Evolutionary conservation across 2,113 vertebrate species (phyloP).

Genomic region (Raphicerus campestris): DNA sequence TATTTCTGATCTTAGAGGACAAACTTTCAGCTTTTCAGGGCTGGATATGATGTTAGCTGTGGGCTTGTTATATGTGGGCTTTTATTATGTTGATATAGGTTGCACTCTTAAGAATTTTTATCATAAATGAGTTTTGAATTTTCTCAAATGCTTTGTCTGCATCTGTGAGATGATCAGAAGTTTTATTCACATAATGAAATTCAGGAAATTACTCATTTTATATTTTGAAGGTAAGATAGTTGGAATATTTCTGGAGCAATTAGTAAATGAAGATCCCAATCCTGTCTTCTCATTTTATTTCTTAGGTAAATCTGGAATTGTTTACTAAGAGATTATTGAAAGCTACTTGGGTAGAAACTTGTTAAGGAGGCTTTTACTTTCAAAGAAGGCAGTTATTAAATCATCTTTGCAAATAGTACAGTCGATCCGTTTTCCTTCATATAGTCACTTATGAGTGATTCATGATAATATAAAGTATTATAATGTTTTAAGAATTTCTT

Average conservation of each 20-base stretch:
- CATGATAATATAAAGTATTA: not conserved
- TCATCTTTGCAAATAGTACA: not conserved
- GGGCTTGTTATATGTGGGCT: not conserved
- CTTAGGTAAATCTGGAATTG: not conserved
- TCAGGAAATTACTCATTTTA: constrained; percentile 30
- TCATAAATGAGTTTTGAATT: not conserved
- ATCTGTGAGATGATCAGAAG: not conserved
- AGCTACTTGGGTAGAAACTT: constrained; percentile 22
- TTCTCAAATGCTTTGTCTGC: not conserved
- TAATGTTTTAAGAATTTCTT: not conserved
- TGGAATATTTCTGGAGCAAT: not conserved
- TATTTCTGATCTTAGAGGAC: not conserved
- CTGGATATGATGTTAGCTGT: not conserved
- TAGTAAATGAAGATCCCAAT: constrained; percentile 22
- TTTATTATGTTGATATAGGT: not conserved
- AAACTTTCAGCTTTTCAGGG: not conserved
- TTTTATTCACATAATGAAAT: not conserved
- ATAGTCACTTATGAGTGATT: not conserved
- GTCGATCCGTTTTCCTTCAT: not conserved
- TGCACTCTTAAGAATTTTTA: not conserved
- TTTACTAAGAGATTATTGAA: not conserved
- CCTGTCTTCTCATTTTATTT: not conserved
- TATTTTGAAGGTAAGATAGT: constrained; percentile 24
- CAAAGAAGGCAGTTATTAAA: constrained; percentile 3
- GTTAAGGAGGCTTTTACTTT: constrained; percentile 28